These are phyloP conservation scores for Sphecodes monilicornis DNA, from an alignment of 2,888 invertebrate species.

Conservation along the genomic window DNA sequence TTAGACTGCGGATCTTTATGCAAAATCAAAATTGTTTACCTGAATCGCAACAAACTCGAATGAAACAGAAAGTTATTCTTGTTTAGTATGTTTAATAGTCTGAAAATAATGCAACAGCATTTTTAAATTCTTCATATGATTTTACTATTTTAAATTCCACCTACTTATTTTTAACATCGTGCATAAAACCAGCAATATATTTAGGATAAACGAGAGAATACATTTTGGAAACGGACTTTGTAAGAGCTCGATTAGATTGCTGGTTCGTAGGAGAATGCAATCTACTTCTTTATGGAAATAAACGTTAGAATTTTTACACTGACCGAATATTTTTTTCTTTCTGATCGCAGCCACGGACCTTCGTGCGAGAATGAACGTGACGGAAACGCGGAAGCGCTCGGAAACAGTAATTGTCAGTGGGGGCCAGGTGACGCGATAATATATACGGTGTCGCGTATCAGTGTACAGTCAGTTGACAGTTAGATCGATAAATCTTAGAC, in stretches of 20 bases:
- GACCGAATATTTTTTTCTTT: background rate
- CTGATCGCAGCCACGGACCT: background rate
- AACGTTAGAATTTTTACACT: background rate
- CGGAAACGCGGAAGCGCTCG: background rate
- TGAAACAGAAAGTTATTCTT: no score
- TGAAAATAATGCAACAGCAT: no score
- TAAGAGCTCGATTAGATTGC: background rate
- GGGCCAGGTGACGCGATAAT: constrained; percentile 13
- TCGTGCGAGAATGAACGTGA: background rate
- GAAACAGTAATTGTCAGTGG: constrained; percentile 6
- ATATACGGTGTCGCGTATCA: background rate
- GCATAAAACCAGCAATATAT: no score
- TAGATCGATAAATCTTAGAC: background rate
- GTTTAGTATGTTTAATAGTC: no score
- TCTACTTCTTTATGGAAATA: background rate
- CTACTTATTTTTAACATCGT: no score
- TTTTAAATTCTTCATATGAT: no score
- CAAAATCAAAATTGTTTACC: no score
- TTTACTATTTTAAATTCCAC: no score
- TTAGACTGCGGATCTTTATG: no score
- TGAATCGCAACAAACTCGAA: no score
- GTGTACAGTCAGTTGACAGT: background rate
- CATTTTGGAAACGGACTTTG: background rate
- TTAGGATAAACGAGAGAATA: background rate
- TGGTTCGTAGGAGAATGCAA: background rate